phyloP scores from a whole-genome alignment of 2,113 vertebrate species.

The Xyliphius kryptos region DNA sequence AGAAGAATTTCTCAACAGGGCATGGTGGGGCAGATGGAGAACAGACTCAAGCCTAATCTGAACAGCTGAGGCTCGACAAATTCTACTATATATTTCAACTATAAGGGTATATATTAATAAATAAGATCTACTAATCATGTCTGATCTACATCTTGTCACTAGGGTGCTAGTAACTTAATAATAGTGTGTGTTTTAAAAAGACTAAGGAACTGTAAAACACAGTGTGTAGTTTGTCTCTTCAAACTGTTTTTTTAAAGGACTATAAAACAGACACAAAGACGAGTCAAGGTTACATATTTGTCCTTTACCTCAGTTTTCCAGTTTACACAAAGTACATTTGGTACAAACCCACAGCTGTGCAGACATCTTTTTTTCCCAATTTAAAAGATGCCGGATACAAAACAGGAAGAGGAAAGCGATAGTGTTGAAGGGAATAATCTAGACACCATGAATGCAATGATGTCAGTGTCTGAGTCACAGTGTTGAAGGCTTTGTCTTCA shows the following conservation, averaged over 20 bases:
- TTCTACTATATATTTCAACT: no score
- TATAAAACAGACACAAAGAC: not conserved
- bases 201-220: no score
- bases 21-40: conserved; percentile 49
- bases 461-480: conserved; percentile 13
- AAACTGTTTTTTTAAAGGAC: no score
- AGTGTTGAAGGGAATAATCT: conserved; percentile 11
- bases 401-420: conserved; percentile 18
- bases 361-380: conserved; percentile 18
- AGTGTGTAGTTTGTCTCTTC: no score
- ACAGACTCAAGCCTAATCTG: conserved; percentile 6
- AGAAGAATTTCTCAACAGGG: conserved; percentile 53
- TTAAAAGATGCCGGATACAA: conserved; percentile 9
- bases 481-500: conserved; percentile 24
- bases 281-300: not conserved
- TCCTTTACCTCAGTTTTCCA: not conserved
- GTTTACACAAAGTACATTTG: conserved; percentile 6
- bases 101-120: no score
- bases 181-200: no score
- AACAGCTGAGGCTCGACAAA: conserved; percentile 16
- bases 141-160: no score
- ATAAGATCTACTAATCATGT: no score
- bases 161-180: no score
- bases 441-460: conserved; percentile 27
- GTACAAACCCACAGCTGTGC: conserved; percentile 9